Evolutionary conservation across 2,888 invertebrate genomes (phyloP).

Genomic region (Megaustenia siamemsis): DNA sequence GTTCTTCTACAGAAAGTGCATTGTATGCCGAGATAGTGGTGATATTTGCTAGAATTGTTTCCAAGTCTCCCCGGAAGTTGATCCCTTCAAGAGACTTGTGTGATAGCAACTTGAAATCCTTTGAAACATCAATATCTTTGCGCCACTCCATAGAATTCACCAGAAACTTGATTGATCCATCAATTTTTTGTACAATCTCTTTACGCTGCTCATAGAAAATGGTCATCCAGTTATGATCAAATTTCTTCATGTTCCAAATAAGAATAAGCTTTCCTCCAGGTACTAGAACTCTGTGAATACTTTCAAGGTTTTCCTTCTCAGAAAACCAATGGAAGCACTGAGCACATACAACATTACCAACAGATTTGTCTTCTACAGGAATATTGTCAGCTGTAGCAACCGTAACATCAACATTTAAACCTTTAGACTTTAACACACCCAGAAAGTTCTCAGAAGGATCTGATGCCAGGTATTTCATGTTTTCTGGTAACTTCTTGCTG

Average conservation of each 20-base stretch:
- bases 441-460: conserved; percentile 67
- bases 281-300: conserved; percentile 64
- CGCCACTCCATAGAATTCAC: conserved; percentile 39
- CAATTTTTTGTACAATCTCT: conserved; percentile 23
- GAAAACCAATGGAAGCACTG: conserved; percentile 72
- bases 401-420: conserved; percentile 59
- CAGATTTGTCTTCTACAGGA: conserved; percentile 60
- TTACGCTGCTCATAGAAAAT: conserved; percentile 28
- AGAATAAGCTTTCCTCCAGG: conserved; percentile 60
- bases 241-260: conserved; percentile 38
- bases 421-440: conserved; percentile 56
- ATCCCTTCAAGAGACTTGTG: conserved; percentile 33
- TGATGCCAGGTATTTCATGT: conserved; percentile 61
- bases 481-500: conserved; percentile 18
- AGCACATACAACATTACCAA: conserved; percentile 66
- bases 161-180: conserved; percentile 11
- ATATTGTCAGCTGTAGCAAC: conserved; percentile 61
- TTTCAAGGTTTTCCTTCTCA: conserved; percentile 58
- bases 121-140: conserved; percentile 4
- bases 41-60: conserved; percentile 23
- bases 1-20: conserved; percentile 20
- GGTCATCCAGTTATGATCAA: conserved; percentile 39
- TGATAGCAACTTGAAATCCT: conserved; percentile 15
- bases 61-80: conserved; percentile 27
- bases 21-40: conserved; percentile 41